Evolutionary conservation across 2,888 invertebrate species (phyloP), one percentile per base, ranked within the genome.

Genomic region (Aleiodes leptofemur): DNA sequence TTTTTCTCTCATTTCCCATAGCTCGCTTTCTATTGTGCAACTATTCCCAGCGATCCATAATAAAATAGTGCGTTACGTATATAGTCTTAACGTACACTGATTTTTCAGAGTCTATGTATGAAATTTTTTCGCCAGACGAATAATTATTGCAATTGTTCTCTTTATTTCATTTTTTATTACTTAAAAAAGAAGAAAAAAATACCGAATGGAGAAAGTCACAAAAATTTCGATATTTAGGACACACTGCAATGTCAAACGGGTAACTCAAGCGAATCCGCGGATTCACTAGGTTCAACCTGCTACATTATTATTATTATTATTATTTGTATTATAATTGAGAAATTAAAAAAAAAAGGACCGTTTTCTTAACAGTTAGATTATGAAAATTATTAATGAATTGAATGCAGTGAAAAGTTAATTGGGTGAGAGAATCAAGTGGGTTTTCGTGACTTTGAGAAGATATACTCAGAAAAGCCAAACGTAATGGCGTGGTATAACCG

Each of bases 11-110:
- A 79, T 80, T 76, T 79, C 80, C 69, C 78, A 69, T 78, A 55
- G 79, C 72, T 69, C 57, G 77, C 77, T 81, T 80, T 79, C 81
- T 77, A 82, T 82, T 82, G 82, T 82, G 73, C 76, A 78, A 80
- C 72, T 69, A 75, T 64, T 81, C 81, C 82, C 79, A 78, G 80
- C 80, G 81, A 76, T 68, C 75, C 77, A 72, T 72, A 76, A 78
- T 81, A 77, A 79, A 79, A 78, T 77, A 73, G 72, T 76, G 77
- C 76, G 79, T 78, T 79, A 80, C 81, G 79, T 80, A 76, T 72
- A 79, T 48, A n/a, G 64, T 50, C 31, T 51, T 38, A 64, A 59
- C 56, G 48, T 69, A 6, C n/a, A 34, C 23, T 7, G 16, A 56
- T 73, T 68, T 53, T 59, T 43, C 43, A 43, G 5, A 43, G 5